Conservation (phyloP, 2,797 vertebrate species). For the Crocidura indochinensis region DNA sequence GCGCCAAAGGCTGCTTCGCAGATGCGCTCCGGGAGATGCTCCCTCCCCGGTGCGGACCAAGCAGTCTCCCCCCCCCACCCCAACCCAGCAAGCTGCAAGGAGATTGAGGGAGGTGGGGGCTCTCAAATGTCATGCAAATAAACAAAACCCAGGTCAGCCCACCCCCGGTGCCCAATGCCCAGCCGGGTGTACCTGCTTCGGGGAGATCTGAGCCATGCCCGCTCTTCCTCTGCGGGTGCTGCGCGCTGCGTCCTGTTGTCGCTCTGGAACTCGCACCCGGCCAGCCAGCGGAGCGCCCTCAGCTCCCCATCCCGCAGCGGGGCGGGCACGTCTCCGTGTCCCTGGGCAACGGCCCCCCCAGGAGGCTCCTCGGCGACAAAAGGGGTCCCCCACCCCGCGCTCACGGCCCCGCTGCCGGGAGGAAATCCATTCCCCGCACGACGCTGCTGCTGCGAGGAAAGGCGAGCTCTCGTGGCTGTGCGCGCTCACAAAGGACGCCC, state of each 20-base stretch:
- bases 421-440: conserved; percentile 77
- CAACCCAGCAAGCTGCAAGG: too few relatives aligned
- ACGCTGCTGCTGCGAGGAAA: conserved; percentile 68
- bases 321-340: neutral
- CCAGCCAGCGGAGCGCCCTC: conserved; percentile 68
- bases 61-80: too few relatives aligned
- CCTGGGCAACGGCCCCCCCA: neutral
- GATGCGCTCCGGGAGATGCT: neutral
- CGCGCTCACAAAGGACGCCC: conserved; percentile 82
- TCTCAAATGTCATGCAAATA: neutral
- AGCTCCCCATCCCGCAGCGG: neutral
- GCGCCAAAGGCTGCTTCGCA: neutral
- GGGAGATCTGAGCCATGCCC: conserved; percentile 38
- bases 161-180: neutral
- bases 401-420: conserved; percentile 61
- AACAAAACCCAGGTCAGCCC: neutral
- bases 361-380: conserved; percentile 65
- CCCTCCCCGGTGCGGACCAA: too few relatives aligned
- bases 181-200: conserved; percentile 75
- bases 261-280: neutral
- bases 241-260: neutral
- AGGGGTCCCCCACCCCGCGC: conserved; percentile 65
- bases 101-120: neutral
- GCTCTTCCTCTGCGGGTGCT: neutral
- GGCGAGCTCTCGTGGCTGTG: conserved; percentile 56